These are phyloP conservation scores for Ostrea denselamellosa DNA, from an alignment of 1,140 invertebrate genomes.

Conservation along the genomic window DNA sequence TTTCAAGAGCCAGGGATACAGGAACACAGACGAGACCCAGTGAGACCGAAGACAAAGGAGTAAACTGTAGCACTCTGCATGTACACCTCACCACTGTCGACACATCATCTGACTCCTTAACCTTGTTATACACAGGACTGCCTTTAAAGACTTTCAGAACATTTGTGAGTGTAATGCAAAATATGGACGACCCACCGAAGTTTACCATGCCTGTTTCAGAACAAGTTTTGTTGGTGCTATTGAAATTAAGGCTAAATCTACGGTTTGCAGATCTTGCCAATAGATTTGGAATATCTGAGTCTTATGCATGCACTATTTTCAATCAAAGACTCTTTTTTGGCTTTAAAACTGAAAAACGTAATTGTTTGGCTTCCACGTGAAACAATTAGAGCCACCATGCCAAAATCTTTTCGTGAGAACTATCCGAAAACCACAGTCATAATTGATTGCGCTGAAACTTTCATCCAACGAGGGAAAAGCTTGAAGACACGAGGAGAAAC, in stretches of 20 bases:
- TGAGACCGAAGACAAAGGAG: no score
- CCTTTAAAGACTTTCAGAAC: no score
- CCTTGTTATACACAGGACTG: constrained; percentile 40
- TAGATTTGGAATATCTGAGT: constrained; percentile 44
- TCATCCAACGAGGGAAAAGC: constrained; percentile 51
- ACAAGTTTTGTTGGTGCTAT: not conserved
- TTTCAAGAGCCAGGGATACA: not conserved
- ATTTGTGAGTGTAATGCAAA: no score
- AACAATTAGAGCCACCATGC: constrained; percentile 18
- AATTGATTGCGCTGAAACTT: constrained; percentile 46
- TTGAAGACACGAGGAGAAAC: constrained; percentile 50
- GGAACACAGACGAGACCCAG: no score
- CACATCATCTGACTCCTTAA: not conserved
- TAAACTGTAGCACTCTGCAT: not conserved
- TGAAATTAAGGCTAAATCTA: not conserved
- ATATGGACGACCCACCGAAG: no score
- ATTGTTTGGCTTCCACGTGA: no score
- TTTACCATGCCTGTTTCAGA: no score
- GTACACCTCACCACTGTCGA: not conserved
- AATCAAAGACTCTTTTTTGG: no score
- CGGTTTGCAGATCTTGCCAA: no score
- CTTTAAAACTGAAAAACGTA: no score
- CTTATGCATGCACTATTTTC: constrained; percentile 38
- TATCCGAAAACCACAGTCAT: constrained; percentile 45
- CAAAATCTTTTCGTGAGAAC: constrained; percentile 30